Base-by-base conservation (phyloP, 2,113 vertebrate species). In the Pedetes capensis region DNA sequence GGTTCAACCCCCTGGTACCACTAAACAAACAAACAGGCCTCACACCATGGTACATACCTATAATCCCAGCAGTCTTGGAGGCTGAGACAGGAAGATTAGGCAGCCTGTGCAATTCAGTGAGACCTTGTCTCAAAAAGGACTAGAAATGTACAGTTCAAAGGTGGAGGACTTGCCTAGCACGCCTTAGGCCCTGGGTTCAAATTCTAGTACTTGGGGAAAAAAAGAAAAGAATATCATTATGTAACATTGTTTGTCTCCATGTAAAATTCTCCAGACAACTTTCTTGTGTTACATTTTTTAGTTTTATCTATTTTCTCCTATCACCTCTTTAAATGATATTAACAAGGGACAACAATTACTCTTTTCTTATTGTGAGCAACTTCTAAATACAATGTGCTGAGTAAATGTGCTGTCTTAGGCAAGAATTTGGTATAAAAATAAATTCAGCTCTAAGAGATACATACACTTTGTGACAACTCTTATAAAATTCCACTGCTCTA, bases 231-330 rank as follows among this genome's bases (percentile, higher is more conserved):
- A 55, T 68, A 32, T 79, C 91, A 63, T 86, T 11, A 63, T 55
- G n/a, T 83, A 66, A 76, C 34, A 9, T 59, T 53, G 3, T 72
- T 89, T 95, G 18, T 93, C 16, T 22, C 44, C 92, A 8, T 64
- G 1, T 92, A 39, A 42, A 76, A 44, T 81, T 85, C n/a, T 47
- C 25, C 29, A 51, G 74, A 63, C 51, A 94, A 18, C 25, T 88
- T 75, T 64, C 44, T 84, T 93, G 5, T 66, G 11, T 81, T 80
- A 87, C 72, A 34, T 92, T 93, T 80, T 87, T 29, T 91, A 47
- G 32, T 89, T 82, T 91, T 76, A 79, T n/a, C 7, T 84, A 11
- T 32, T 81, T 94, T 57, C 4, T 5, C 47, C 8, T 63, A 23
- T 63, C 25, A 34, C 92, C 29, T 78, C 22, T 78, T 92, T 39